These are phyloP conservation scores for Heteromurus nitidus DNA, from an alignment of 2,888 invertebrate genomes.

Conservation along the genomic window DNA sequence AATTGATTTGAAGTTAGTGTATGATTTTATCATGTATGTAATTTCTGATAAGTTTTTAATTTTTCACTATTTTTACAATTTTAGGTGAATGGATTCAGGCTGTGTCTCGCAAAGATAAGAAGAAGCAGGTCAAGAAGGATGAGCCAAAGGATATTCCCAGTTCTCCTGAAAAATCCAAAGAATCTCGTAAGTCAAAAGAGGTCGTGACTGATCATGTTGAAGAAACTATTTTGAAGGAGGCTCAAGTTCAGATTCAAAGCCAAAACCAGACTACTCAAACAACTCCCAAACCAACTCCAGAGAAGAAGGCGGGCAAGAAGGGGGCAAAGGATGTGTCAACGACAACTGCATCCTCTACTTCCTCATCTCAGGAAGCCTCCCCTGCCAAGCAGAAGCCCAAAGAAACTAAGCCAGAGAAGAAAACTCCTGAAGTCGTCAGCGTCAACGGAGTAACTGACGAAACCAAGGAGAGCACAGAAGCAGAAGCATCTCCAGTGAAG, in stretches of 20 bases:
- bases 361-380: slow-evolving; percentile 49
- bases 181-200: slow-evolving; percentile 79
- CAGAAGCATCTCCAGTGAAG: slow-evolving; percentile 39
- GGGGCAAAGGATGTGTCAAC: slow-evolving; percentile 48
- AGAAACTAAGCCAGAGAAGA: slow-evolving; percentile 70
- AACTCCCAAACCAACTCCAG: slow-evolving; percentile 58
- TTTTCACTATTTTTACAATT: slow-evolving; percentile 38
- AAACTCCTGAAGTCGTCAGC: slow-evolving; percentile 72
- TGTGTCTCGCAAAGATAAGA: slow-evolving; percentile 83
- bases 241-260: slow-evolving; percentile 43
- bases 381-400: slow-evolving; percentile 53
- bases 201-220: slow-evolving; percentile 72
- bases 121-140: slow-evolving; percentile 77
- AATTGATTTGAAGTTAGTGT: background rate
- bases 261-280: slow-evolving; percentile 66
- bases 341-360: slow-evolving; percentile 37
- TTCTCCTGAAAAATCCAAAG: slow-evolving; percentile 35
- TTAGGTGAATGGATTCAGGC: slow-evolving; percentile 83
- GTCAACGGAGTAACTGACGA: slow-evolving; percentile 72
- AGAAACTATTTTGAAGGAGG: slow-evolving; percentile 46
- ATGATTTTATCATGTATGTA: slow-evolving; percentile 26
- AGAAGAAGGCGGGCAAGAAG: slow-evolving; percentile 58
- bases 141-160: slow-evolving; percentile 73
- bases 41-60: too few relatives aligned
- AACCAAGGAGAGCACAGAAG: slow-evolving; percentile 45